A percentile compares a stretch with the other conserved stretches of the same genome.
phyloP scores from a whole-genome alignment of 2,888 invertebrate genomes.

The Drosophila hamatofila region DNA sequence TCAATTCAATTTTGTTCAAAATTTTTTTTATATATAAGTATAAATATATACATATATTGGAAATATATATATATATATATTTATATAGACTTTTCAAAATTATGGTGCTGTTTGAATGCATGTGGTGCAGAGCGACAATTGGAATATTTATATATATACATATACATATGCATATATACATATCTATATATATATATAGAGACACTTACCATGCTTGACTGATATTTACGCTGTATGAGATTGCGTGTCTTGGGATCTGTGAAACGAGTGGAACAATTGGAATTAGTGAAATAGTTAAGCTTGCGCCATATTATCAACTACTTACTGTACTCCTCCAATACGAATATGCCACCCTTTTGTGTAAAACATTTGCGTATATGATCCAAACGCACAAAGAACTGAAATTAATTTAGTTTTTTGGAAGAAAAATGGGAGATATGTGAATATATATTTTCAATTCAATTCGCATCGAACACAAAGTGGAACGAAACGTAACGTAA shows the following conservation, averaged over 20 bases:
- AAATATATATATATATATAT: background rate
- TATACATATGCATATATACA: background rate
- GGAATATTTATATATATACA: background rate
- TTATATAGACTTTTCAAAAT: background rate
- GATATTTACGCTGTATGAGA: constrained; percentile 98
- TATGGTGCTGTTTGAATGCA: constrained; percentile 25
- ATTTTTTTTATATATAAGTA: background rate
- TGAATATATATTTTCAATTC: constrained; percentile 11
- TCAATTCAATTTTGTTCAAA: constrained; percentile 10
- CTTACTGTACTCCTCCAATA: constrained; percentile 99
- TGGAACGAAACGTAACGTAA: constrained; percentile 30
- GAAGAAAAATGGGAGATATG: constrained; percentile 11
- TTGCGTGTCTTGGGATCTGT: constrained; percentile 98
- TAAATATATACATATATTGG: background rate
- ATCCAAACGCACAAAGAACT: constrained; percentile 99
- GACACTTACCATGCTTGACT: constrained; percentile 97
- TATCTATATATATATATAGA: constrained; percentile 1
- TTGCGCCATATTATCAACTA: constrained; percentile 72
- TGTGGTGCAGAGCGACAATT: constrained; percentile 4
- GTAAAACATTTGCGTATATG: constrained; percentile 99
- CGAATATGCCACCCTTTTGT: constrained; percentile 99
- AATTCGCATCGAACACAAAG: constrained; percentile 6
- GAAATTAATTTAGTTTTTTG: constrained; percentile 86
- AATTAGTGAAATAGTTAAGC: background rate
- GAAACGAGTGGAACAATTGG: background rate